Base-by-base conservation (phyloP, 2,113 vertebrate species). In the Grallaria varia region DNA sequence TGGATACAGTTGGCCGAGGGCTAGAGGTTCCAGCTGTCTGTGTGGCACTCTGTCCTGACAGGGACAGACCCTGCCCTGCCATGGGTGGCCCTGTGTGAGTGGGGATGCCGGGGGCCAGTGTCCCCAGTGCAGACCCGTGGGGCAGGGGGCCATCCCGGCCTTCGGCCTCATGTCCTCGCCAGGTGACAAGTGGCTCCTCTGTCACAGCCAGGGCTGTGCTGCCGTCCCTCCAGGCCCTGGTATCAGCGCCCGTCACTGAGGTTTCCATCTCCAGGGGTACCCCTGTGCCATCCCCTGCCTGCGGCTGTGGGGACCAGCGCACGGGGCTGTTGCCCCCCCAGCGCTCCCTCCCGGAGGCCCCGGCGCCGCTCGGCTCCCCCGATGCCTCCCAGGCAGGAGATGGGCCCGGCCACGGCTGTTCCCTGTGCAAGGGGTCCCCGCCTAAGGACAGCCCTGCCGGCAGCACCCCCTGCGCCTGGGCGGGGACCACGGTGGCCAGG, bases 341-440 rank as follows among this genome's bases (percentile, higher is more conserved):
- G 45, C 0, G 49, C 28, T 93, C 67, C 0, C 31, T 76, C 40
- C 68, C 2, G 2, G 72, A 33, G 9, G 4, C 18, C 9, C 44
- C 78, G 0, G 84, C 78, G 6, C 87, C 37, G 1, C 93, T 94
- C 0, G 6, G 78, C 17, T 96, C 93, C 58, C 90, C 95, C 0
- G 93, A 95, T 1, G 81, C 81, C 12, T 96, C 96, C 95, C 95
- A 94, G 49, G n/a, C 6, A 1, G 20, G 22, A 19, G 71, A 35
- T 6, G 16, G 23, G 19, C 33, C 45, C 1, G 17, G 64, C 90
- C 37, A 14, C 45, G 8, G 40, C 63, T 60, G 85, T 64, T 50
- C 63, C 94, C 55, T 27, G 4, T 68, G 89, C 71, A 60, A 44
- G 55, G 63, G 18, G 14, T 47, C 28, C 37, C 72, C 53, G 8